These are phyloP conservation scores for Drosophila neoperkinsi DNA, from an alignment of 2,888 invertebrate genomes.

Conservation along the genomic window DNA sequence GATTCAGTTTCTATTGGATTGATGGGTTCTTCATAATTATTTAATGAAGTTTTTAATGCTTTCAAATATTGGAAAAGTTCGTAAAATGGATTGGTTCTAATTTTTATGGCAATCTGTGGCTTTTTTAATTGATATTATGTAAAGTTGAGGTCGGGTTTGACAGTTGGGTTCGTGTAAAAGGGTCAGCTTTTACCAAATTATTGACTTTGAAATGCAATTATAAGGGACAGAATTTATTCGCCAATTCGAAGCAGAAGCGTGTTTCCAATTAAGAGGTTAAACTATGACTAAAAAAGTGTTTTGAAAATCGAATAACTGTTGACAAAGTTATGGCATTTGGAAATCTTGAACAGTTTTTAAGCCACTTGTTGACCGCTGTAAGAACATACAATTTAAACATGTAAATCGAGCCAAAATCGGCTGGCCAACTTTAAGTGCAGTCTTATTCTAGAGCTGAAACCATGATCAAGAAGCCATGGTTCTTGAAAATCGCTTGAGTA, in stretches of 20 bases:
- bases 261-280: not conserved
- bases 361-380: too few species aligned
- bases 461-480: not conserved
- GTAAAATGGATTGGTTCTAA: not conserved
- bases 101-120: not conserved
- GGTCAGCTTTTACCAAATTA: not conserved
- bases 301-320: too few species aligned
- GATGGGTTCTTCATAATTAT: constrained; percentile 29
- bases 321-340: too few species aligned
- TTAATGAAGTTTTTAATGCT: constrained; percentile 43
- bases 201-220: not conserved
- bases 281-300: not conserved
- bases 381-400: not conserved
- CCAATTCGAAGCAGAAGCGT: not conserved
- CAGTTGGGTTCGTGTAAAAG: not conserved
- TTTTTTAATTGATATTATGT: constrained; percentile 15
- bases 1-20: constrained; percentile 20
- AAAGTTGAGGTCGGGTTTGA: not conserved
- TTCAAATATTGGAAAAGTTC: constrained; percentile 21
- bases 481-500: not conserved
- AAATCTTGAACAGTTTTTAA: too few species aligned
- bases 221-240: not conserved
- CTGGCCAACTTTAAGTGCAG: not conserved
- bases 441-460: not conserved
- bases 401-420: not conserved